Base-by-base conservation (phyloP, 2,888 invertebrate species). In the Aporophyla nigra region DNA sequence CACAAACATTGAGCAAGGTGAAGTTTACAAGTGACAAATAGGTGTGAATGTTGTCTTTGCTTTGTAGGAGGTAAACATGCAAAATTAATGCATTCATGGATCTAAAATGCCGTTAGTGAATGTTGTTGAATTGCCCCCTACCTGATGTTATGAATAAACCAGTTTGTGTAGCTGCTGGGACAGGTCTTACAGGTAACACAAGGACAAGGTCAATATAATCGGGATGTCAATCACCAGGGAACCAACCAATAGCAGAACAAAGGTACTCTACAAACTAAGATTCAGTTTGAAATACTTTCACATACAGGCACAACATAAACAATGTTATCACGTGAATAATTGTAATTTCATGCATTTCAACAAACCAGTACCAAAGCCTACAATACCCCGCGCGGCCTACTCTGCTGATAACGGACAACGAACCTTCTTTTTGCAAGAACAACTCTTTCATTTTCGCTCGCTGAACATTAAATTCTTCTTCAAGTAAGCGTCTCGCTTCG, bases 341-440 rank as follows among this genome's bases (percentile, higher is more conserved):
- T 58, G 67, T 58, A 73, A 76, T 75, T 70, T 51, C 86, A 87
- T 86, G 85, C 88, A 82, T 67, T 79, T 66, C 74, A 87, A 84
- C 80, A 83, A 88, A 85, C 86, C 83, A 82, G 76, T 66, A 72
- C 84, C 86, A 86, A 61, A 84, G 79, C 76, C 70, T 85, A 86
- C 70, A 65, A 76, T 82, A 84, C 84, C 80, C 85, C 84, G 79
- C 73, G 68, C 80, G 78, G 71, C 83, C 90, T 87, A 87, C 84
- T 86, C 88, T 82, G 69, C 77, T 80, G 78, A 84, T 80, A 82
- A 76, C 82, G 65, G 74, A 80, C 83, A 91, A 94, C 94, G 92
- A 97, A 98, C 98, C 98, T 98, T 99, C 99, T 97, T 99, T 99
- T 94, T 99, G 99, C 90, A 99, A 97, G 96, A 98, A 99, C 77